Evolutionary conservation across 2,113 vertebrate genomes (phyloP).

Genomic region (Strix aluco): DNA sequence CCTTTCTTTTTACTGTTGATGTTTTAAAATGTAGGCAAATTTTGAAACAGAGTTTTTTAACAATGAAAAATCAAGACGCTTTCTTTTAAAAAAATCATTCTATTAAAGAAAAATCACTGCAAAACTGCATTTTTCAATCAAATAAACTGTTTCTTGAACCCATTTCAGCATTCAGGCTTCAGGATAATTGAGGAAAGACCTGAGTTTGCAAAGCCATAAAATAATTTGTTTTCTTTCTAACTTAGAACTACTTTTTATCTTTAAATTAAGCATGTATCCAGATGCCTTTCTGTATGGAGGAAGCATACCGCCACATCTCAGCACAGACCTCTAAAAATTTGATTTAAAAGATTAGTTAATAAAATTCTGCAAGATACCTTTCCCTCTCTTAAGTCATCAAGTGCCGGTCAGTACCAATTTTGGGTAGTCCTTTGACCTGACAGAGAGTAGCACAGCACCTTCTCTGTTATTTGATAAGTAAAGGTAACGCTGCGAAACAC

Average conservation of each 20-base stretch:
- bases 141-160: neutral
- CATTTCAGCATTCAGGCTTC: neutral
- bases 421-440: neutral
- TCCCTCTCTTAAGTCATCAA: neutral
- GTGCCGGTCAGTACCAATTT: neutral
- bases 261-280: neutral
- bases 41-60: neutral
- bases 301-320: neutral
- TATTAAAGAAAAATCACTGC: neutral
- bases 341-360: neutral
- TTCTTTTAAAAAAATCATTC: neutral
- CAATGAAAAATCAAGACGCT: neutral
- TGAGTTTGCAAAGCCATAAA: neutral
- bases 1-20: neutral
- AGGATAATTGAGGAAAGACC: neutral
- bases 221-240: neutral
- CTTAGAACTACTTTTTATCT: neutral
- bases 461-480: conserved; percentile 30
- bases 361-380: neutral
- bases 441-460: neutral
- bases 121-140: neutral
- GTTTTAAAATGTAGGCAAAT: neutral
- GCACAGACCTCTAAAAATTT: neutral
- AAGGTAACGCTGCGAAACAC: neutral
- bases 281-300: neutral